Percentiles rank a stretch among this genome's conserved stretches.
phyloP scores from a whole-genome alignment of 2,888 invertebrate genomes.

The Selenia dentaria region DNA sequence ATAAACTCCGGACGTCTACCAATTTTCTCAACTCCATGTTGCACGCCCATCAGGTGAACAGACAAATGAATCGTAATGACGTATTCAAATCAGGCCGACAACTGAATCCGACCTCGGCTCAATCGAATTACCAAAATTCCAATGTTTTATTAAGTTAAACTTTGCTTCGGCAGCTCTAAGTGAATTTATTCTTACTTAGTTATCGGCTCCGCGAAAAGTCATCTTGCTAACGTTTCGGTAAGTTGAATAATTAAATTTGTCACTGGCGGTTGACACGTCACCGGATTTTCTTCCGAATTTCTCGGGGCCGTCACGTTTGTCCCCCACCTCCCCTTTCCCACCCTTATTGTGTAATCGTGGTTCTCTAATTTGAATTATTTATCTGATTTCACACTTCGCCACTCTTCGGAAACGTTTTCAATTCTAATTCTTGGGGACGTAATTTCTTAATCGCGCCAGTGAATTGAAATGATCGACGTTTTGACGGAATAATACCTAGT shows the following conservation, averaged over 20 bases:
- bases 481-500: slow-evolving; percentile 6
- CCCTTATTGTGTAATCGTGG: slow-evolving; percentile 73
- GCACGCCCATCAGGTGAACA: slow-evolving; percentile 29
- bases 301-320: slow-evolving; percentile 73
- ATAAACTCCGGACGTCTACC: no score
- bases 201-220: slow-evolving; percentile 80
- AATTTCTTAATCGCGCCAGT: slow-evolving; percentile 27
- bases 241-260: slow-evolving; percentile 84
- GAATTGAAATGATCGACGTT: slow-evolving; percentile 28
- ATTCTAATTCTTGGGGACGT: slow-evolving; percentile 29
- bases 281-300: slow-evolving; percentile 76
- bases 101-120: slow-evolving; percentile 66
- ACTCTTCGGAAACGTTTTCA: slow-evolving; percentile 46
- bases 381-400: slow-evolving; percentile 71
- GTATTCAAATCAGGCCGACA: slow-evolving; percentile 75
- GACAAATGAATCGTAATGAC: slow-evolving; percentile 72
- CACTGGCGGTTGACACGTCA: slow-evolving; percentile 80
- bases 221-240: slow-evolving; percentile 82
- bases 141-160: slow-evolving; percentile 83
- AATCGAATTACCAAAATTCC: slow-evolving; percentile 81
- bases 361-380: slow-evolving; percentile 81
- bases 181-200: slow-evolving; percentile 84
- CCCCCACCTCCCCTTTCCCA: slow-evolving; percentile 39
- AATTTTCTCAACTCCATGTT: not conserved
- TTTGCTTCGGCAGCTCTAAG: slow-evolving; percentile 80